A percentile compares a stretch with the other conserved stretches of the same genome.
phyloP scores from a whole-genome alignment of 2,888 invertebrate species.

The Ophioninae sp. region DNA sequence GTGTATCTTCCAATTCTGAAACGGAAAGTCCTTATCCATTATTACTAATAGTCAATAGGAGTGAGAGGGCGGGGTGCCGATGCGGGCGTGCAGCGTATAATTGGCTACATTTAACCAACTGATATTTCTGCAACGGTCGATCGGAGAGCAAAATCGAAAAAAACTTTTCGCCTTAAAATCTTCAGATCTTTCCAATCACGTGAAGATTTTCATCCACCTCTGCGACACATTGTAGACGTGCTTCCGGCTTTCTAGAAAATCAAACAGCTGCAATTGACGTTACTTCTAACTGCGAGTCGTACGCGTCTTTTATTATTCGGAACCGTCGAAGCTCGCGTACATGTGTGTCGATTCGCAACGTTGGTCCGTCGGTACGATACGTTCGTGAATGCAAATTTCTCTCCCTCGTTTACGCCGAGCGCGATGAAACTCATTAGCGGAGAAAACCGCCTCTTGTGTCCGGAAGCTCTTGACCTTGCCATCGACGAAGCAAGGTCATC shows the following conservation, averaged over 20 bases:
- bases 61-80: not conserved
- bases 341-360: conserved; percentile 9
- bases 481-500: conserved; percentile 9
- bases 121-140: not conserved
- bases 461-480: conserved; percentile 46
- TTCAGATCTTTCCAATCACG: not conserved
- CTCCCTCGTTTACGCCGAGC: conserved; percentile 32
- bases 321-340: not conserved
- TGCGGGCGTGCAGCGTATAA: not conserved
- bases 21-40: not conserved
- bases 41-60: not conserved
- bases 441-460: conserved; percentile 35
- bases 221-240: not conserved
- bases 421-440: conserved; percentile 56
- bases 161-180: not conserved
- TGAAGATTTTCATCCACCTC: not conserved
- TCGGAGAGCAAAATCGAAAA: not conserved
- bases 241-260: not conserved
- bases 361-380: conserved; percentile 14
- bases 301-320: not conserved
- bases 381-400: conserved; percentile 38
- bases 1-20: not conserved
- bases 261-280: not conserved
- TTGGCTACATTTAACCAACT: not conserved
- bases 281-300: not conserved